Conservation (phyloP, 2,113 vertebrate species). For the Paraplagusia blochii region DNA sequence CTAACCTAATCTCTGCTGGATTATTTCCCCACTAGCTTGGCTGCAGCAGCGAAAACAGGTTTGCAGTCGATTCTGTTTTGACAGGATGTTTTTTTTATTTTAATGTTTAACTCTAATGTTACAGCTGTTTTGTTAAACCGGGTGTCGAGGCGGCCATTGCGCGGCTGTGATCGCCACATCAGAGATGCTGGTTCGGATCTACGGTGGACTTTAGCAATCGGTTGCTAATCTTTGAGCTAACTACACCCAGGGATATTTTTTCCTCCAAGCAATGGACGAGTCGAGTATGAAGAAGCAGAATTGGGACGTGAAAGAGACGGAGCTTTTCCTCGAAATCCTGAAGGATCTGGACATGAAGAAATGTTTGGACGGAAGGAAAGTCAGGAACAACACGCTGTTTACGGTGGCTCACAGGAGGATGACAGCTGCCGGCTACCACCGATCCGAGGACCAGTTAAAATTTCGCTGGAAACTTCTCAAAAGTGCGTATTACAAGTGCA, state of each 20-base stretch:
- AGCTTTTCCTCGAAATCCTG: conserved; percentile 57
- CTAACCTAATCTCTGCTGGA: conserved; percentile 53
- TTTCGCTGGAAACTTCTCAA: conserved; percentile 69
- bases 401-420: conserved; percentile 60
- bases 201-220: conserved; percentile 8
- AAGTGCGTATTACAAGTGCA: conserved; percentile 61
- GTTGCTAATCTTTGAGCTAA: conserved; percentile 2
- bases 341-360: conserved; percentile 66
- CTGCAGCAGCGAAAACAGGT: background rate
- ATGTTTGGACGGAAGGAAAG: conserved; percentile 61
- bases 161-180: background rate
- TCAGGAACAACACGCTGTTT: conserved; percentile 56
- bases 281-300: conserved; percentile 54
- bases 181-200: conserved; percentile 39
- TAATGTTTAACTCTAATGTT: background rate
- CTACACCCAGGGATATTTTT: background rate
- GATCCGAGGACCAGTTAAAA: conserved; percentile 63
- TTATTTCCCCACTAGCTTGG: conserved; percentile 31
- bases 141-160: background rate
- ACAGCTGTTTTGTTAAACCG: background rate
- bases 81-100: background rate
- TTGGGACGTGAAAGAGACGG: conserved; percentile 61
- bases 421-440: conserved; percentile 54
- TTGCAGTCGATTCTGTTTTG: background rate
- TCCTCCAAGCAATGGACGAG: conserved; percentile 50